Percentiles rank a stretch among this genome's conserved stretches.
These are phyloP conservation scores for Mastigias papua DNA, from an alignment of 30 jellyfish, hydroid and myxozoan genomes.

Conservation along the genomic window DNA sequence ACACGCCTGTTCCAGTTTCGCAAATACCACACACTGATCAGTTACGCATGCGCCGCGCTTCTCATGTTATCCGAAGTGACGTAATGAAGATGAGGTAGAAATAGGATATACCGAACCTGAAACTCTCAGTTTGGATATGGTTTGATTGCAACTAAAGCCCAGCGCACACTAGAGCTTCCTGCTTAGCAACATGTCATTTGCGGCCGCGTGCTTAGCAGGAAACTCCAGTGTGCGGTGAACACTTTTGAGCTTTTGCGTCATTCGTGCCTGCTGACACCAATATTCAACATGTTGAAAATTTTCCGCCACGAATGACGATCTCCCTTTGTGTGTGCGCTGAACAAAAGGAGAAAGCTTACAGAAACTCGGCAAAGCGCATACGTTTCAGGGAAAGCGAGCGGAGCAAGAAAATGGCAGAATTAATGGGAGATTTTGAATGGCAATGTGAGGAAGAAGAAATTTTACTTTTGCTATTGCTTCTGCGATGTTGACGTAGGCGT, in stretches of 20 bases:
- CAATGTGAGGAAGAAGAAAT: slow-evolving; percentile 25
- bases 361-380: slow-evolving; percentile 4
- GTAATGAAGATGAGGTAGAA: too few relatives aligned
- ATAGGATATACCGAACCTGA: too few relatives aligned
- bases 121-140: too few relatives aligned
- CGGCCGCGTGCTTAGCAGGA: slow-evolving; percentile 12
- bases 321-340: slow-evolving; percentile 26
- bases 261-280: not conserved
- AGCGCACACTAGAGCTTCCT: slow-evolving; percentile 9
- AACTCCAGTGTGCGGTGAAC: slow-evolving; percentile 12
- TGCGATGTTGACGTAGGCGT: slow-evolving; percentile 5
- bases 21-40: too few relatives aligned
- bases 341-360: slow-evolving; percentile 14
- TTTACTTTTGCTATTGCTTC: not conserved
- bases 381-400: not conserved
- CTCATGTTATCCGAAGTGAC: too few relatives aligned
- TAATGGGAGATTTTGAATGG: slow-evolving; percentile 4
- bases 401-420: not conserved
- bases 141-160: too few relatives aligned
- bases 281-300: slow-evolving; percentile 22
- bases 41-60: too few relatives aligned
- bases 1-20: too few relatives aligned
- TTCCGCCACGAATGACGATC: slow-evolving; percentile 23
- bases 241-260: slow-evolving; percentile 7
- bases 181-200: slow-evolving; percentile 17